Evolutionary conservation across 2,888 invertebrate species (phyloP).

Genomic region (Erebia palarica): DNA sequence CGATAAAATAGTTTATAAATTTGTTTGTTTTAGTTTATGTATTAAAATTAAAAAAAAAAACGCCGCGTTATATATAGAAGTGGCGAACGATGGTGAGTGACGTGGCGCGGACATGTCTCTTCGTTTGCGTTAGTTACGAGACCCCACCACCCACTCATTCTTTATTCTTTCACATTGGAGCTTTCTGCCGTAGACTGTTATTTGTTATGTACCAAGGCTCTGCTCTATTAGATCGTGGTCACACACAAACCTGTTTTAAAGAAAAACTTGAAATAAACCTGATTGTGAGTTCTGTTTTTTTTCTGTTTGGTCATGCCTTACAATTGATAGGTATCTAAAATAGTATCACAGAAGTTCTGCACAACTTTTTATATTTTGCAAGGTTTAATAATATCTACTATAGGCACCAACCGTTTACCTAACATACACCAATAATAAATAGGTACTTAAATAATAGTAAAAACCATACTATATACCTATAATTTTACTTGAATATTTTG

Average conservation of each 20-base stretch:
- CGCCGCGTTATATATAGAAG: no score
- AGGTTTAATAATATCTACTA: no score
- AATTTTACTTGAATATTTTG: background rate
- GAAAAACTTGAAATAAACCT: slow-evolving; percentile 15
- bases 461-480: no score
- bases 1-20: no score
- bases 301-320: slow-evolving; percentile 6
- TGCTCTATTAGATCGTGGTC: slow-evolving; percentile 8
- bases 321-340: background rate
- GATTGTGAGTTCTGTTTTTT: slow-evolving; percentile 5
- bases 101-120: background rate
- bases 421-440: no score
- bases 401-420: no score
- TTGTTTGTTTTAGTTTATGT: no score
- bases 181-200: background rate
- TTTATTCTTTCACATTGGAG: background rate
- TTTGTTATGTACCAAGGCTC: background rate
- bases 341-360: background rate
- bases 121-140: background rate
- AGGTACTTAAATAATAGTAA: no score
- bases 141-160: background rate
- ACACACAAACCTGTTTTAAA: slow-evolving; percentile 1
- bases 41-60: no score
- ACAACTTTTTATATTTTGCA: background rate
- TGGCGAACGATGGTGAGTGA: background rate